Evolutionary conservation across 2,888 invertebrate species (phyloP).

Genomic region (Julus scandinavius): DNA sequence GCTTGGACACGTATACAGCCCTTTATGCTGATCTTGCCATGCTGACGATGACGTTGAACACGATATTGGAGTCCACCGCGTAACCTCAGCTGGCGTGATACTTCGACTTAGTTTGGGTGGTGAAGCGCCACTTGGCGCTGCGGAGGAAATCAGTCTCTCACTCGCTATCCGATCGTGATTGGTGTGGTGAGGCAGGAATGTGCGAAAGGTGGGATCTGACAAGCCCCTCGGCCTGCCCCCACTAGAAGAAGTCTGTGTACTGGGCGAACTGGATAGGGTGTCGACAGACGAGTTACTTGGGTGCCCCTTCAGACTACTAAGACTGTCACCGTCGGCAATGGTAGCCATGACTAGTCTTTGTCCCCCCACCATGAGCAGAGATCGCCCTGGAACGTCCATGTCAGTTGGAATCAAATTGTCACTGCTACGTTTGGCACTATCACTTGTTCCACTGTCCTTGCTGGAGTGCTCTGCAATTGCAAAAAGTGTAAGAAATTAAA

Average conservation of each 20-base stretch:
- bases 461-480: constrained; percentile 74
- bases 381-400: constrained; percentile 31
- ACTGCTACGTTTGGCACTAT: constrained; percentile 79
- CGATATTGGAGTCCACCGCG: constrained; percentile 50
- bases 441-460: constrained; percentile 84
- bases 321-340: constrained; percentile 54
- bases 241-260: constrained; percentile 56
- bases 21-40: constrained; percentile 22
- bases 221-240: constrained; percentile 51
- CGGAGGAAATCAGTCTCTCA: not conserved
- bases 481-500: not conserved
- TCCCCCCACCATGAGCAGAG: not conserved
- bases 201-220: constrained; percentile 54
- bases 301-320: constrained; percentile 53
- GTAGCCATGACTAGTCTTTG: constrained; percentile 45
- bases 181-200: constrained; percentile 57
- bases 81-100: constrained; percentile 44
- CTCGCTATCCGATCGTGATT: constrained; percentile 58
- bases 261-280: constrained; percentile 57
- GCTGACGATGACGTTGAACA: constrained; percentile 53
- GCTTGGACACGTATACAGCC: constrained; percentile 48
- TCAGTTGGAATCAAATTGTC: constrained; percentile 68
- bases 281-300: constrained; percentile 58
- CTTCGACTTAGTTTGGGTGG: constrained; percentile 28
- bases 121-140: not conserved